Conservation (phyloP, 1,140 invertebrate species). For the Lerema accius region DNA sequence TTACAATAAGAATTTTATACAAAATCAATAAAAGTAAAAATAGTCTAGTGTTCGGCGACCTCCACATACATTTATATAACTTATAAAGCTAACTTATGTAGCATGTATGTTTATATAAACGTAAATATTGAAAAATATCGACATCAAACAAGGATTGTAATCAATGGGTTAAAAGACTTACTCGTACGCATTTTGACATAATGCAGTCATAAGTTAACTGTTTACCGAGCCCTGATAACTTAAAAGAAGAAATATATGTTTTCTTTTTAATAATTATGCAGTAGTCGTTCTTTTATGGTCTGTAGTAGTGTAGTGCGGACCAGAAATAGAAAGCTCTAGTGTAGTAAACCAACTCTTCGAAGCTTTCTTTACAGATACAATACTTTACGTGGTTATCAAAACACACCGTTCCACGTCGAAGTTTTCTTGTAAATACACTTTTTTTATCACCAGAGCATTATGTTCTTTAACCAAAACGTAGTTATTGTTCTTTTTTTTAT, state of each 20-base stretch:
- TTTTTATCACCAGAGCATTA: slow-evolving; percentile 53
- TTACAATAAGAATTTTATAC: background rate
- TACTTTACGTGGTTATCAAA: slow-evolving; percentile 31
- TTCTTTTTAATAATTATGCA: slow-evolving; percentile 27
- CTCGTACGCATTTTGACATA: slow-evolving; percentile 67
- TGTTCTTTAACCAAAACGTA: slow-evolving; percentile 53
- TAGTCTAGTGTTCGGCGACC: background rate
- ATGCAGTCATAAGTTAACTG: slow-evolving; percentile 65
- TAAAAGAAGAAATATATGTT: slow-evolving; percentile 24
- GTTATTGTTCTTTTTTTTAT: slow-evolving; percentile 47
- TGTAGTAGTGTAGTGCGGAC: slow-evolving; percentile 49
- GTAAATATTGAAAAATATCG: too few relatives aligned
- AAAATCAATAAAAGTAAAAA: background rate
- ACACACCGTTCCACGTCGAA: slow-evolving; percentile 39
- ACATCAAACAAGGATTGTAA: too few relatives aligned
- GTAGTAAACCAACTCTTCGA: slow-evolving; percentile 54
- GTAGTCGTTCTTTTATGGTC: slow-evolving; percentile 38
- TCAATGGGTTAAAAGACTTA: slow-evolving; percentile 38
- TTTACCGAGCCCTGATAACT: slow-evolving; percentile 16
- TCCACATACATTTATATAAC: slow-evolving; percentile 14
- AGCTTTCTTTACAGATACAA: slow-evolving; percentile 35
- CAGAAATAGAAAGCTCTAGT: slow-evolving; percentile 57
- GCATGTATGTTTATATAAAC: slow-evolving; percentile 9
- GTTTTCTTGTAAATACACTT: slow-evolving; percentile 40
- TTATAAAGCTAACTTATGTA: too few relatives aligned